Base-by-base conservation (phyloP, 2,888 invertebrate genomes). In the Esperia sulphurella region DNA sequence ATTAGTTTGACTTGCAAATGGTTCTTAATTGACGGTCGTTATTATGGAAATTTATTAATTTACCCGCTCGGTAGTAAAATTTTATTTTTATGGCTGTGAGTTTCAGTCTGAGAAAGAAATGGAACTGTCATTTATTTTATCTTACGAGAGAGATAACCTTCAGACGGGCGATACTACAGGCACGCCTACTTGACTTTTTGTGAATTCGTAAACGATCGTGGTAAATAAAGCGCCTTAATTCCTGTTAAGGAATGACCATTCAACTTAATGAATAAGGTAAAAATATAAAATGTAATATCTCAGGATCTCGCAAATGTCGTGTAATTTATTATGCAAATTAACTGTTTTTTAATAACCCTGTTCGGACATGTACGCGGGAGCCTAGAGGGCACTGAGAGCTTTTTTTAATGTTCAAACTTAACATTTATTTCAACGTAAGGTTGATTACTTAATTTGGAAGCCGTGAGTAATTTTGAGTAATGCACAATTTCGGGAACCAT, bases 251-350 rank as follows among this genome's bases (percentile, higher is more conserved):
- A 42, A 37, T 14, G 29, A 30, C 33, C 40, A 45, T 47, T 31
- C 14, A 28, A 14, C 10, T 9, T 6, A 13, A 14, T 14, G 13
- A 37, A 39, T 8, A 14, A 39, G 14, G 39, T 39, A 33, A 43
- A 30, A 43, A 43, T 21, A 44, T 44, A 37, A 37, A 43, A 39
- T 13, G 13, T 41, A 45, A 50, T 50, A 58, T 53, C 53, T 57
- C 37, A 41, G 14, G 41, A 50, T 51, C 42, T 51, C 46, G 47
- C 50, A 49, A 60, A 56, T 50, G 60, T 52, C 53, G 29, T 53
- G 51, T 55, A 63, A 68, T 68, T 68, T 68, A 63, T 60, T 62
- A 67, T 67, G 68, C 49, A 66, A 65, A 65, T 67, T 48, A 61
- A 61, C 49, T 54, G 59, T 54, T 65, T 65, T 68, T 70, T 65